Base-by-base conservation (phyloP, 2,797 vertebrate genomes). In the Lagorchestes hirsutus region DNA sequence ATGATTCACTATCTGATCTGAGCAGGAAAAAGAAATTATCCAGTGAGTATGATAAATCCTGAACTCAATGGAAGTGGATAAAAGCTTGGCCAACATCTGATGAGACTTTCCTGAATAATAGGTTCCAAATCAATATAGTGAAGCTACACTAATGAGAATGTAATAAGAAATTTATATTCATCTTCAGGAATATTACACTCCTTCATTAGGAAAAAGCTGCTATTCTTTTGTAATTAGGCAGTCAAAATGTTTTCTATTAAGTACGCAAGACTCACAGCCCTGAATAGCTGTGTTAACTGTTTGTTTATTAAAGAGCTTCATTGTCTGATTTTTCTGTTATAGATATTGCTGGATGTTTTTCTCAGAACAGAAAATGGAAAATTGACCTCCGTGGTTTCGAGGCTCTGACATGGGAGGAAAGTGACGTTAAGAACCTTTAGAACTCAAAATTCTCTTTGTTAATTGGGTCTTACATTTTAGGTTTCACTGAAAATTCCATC, bases 141-240 rank as follows among this genome's bases (percentile, higher is more conserved):
- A 5, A 27, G 58, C 12, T 96, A 28, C 54, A 91, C 46, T 96
- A 87, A 90, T 96, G 40, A 6, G 52, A 54, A 5, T 91, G 0
- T 95, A 93, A 92, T 13, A 13, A 94, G 24, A 52, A 57, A n/a
- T 31, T 92, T 54, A 91, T 91, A 57, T 91, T 40, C 55, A 67
- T 14, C 22, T 94, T 93, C 92, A 55, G 58, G 96, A 97, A 93
- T 67, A 3, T 28, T 62, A 2, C 74, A 40, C 34, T 92, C 4
- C 16, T 97, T 92, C 91, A 12, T 52, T 92, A 95, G 94, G 93
- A 50, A 8, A 90, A 91, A 54, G 18, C 90, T 96, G 92, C 0
- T 12, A n/a, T 92, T 97, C 27, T 96, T 94, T 0, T 93, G 74
- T 93, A 58, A 34, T 96, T 98, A 96, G 57, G 96, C 55, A 16